Evolutionary conservation across 2,113 vertebrate species (phyloP).

Genomic region (Corythoichthys haematopterus): DNA sequence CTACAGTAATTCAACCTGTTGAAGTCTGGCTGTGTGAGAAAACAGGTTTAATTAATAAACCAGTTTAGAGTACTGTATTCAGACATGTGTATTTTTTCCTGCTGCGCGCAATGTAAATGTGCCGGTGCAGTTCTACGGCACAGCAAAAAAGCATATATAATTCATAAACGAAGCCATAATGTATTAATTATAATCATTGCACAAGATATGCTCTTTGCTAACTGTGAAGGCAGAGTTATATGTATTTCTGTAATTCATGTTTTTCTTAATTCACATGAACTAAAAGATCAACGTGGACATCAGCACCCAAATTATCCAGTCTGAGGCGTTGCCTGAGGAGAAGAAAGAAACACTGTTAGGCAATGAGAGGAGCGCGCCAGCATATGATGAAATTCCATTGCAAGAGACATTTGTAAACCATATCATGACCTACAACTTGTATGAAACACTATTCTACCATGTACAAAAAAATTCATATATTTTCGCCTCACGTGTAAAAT

Average conservation of each 20-base stretch:
- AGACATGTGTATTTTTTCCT: neutral
- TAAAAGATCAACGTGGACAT: slow-evolving; percentile 13
- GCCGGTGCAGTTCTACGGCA: neutral
- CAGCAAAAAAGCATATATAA: neutral
- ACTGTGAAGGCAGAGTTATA: neutral
- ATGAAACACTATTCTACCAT: slow-evolving; percentile 36
- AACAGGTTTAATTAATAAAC: neutral
- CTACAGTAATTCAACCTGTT: neutral
- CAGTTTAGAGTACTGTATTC: neutral
- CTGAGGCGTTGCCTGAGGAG: slow-evolving; percentile 3
- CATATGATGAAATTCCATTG: slow-evolving; percentile 62
- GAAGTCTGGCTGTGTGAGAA: neutral
- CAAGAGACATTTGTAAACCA: slow-evolving; percentile 55
- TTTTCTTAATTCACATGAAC: neutral
- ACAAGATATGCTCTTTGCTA: neutral
- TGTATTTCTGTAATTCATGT: neutral
- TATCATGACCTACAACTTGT: slow-evolving; percentile 42
- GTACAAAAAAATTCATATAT: slow-evolving; percentile 20
- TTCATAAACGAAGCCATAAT: neutral
- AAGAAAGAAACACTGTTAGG: slow-evolving; percentile 3
- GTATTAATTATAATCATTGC: neutral
- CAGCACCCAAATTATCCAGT: slow-evolving; percentile 18
- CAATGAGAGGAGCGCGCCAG: slow-evolving; percentile 6
- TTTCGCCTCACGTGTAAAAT: slow-evolving; percentile 23
- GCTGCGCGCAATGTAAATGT: neutral